Base-by-base conservation (phyloP, 2,888 invertebrate species). In the Habroteleia sp. region DNA sequence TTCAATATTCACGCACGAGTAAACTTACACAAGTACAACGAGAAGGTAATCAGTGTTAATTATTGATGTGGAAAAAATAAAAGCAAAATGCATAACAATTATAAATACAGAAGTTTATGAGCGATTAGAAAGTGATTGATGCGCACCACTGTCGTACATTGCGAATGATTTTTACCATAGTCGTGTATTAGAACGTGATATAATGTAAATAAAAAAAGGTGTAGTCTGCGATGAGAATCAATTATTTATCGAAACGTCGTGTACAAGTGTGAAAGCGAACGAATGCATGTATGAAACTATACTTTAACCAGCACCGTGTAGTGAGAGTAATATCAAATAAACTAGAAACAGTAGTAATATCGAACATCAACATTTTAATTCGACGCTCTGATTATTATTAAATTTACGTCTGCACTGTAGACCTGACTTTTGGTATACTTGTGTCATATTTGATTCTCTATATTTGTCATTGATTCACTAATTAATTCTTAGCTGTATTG, bases 231-330 rank as follows among this genome's bases (percentile, higher is more conserved):
- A 81, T 77, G 62, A 77, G 79, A 82, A 84, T 82, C 76, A 81
- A 83, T 83, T 83, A 82, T 82, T 84, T 83, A 79, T 79, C 80
- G 54, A 78, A 77, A 72, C 65, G 72, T 71, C 75, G 75, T 76
- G 75, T 71, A 72, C 74, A 60, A 62, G 69, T 42, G 65, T 79
- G 76, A 80, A 68, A 77, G 77, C 79, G 80, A 81, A 78, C 76
- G 79, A 79, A 25, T 35, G 65, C 25, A 41, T 65, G 68, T 27
- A 33, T 77, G 79, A 83, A 82, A 82, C 48, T 82, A 83, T 83
- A 82, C 79, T 83, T 81, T 81, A 84, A 82, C 76, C 81, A 83
- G 82, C 84, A 86, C 84, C 84, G 84, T 85, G 85, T 87, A 87
- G 84, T 83, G 84, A 86, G 84, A 86, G 81, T 84, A 86, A 83